Evolutionary conservation across 2,113 vertebrate genomes (phyloP).

Genomic region (Neofelis nebulosa): DNA sequence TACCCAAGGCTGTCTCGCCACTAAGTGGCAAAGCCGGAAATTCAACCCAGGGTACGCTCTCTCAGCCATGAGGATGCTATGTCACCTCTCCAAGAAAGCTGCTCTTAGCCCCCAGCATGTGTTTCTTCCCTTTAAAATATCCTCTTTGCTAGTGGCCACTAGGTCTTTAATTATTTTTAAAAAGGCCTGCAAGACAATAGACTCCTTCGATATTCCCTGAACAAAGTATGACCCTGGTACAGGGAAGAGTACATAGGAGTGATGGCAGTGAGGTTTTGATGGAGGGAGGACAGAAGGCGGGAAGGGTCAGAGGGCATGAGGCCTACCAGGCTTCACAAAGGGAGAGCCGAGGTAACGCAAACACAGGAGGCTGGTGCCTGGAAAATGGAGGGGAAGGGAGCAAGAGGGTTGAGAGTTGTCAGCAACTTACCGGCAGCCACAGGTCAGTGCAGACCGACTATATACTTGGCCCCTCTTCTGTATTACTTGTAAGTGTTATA

Average conservation of each 20-base stretch:
- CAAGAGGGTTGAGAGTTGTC: neutral
- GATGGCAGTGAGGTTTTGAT: neutral
- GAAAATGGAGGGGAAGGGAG: neutral
- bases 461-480: neutral
- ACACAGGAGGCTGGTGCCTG: no score
- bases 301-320: neutral
- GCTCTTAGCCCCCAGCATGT: neutral
- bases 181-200: neutral
- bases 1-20: neutral
- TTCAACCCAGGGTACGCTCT: neutral
- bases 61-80: neutral
- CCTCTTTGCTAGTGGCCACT: neutral
- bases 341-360: neutral
- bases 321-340: neutral
- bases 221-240: neutral
- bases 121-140: neutral
- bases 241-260: neutral
- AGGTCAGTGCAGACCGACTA: neutral
- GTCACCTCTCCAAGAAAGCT: neutral
- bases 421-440: neutral
- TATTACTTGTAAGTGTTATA: neutral
- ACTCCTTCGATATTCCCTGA: neutral
- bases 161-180: neutral
- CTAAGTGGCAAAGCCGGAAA: neutral
- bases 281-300: neutral